These are phyloP conservation scores for Esox niger DNA, from an alignment of 2,113 vertebrate genomes.

Conservation along the genomic window DNA sequence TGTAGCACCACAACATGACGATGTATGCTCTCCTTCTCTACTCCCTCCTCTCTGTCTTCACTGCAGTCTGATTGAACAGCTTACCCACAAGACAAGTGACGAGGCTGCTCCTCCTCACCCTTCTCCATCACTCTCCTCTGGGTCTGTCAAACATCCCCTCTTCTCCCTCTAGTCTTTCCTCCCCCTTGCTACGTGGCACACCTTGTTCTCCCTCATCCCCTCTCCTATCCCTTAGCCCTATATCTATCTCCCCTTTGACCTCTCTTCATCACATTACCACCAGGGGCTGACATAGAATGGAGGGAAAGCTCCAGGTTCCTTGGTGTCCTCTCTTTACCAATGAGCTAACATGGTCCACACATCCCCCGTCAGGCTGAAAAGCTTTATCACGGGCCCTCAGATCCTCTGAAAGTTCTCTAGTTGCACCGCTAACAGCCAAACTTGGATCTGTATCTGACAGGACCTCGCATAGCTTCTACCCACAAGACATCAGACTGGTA, in stretches of 20 bases:
- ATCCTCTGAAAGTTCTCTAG: no score
- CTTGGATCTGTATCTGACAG: no score
- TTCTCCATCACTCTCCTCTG: conserved; percentile 4
- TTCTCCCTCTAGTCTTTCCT: not conserved
- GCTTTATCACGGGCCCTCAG: no score
- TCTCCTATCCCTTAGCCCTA: not conserved
- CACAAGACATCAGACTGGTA: no score
- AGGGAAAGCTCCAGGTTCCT: no score
- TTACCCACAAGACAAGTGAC: not conserved
- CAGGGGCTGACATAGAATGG: no score
- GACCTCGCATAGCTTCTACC: no score
- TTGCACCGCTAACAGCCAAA: no score
- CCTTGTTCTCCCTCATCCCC: not conserved
- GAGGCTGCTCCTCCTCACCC: not conserved
- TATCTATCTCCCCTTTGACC: not conserved
- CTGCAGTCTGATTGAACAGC: not conserved
- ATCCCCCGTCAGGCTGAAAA: no score
- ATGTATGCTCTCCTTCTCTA: conserved; percentile 20
- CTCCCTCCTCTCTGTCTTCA: not conserved
- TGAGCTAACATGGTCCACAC: no score
- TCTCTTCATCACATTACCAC: not conserved
- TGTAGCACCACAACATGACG: not conserved
- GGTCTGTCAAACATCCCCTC: not conserved
- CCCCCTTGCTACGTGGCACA: not conserved
- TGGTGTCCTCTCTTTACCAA: no score